Percentiles rank a stretch among this genome's conserved stretches.
Evolutionary conservation across 2,113 vertebrate species (phyloP).

Genomic region (Vicugna pacos): DNA sequence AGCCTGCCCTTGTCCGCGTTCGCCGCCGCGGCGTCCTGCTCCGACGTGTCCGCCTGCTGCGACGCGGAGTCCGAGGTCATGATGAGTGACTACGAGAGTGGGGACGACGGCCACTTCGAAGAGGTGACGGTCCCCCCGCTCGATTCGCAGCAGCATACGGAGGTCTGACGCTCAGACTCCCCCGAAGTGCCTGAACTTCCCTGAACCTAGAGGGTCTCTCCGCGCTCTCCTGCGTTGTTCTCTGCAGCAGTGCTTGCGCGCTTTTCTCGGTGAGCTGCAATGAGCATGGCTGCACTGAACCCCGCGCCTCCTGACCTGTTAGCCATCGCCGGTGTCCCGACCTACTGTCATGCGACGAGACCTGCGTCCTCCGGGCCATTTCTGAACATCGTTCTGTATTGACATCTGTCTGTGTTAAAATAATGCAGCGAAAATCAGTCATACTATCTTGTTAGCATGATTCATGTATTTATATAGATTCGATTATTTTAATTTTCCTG

Average conservation of each 20-base stretch:
- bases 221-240: conserved; percentile 65
- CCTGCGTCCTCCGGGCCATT: conserved; percentile 84
- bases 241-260: conserved; percentile 62
- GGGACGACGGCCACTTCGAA: conserved; percentile 93
- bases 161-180: conserved; percentile 94
- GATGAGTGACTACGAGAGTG: conserved; percentile 98
- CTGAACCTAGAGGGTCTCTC: conserved; percentile 77
- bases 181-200: conserved; percentile 97
- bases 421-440: conserved; percentile 67
- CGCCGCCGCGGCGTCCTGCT: conserved; percentile 96
- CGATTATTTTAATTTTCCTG: conserved; percentile 88
- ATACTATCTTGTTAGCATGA: conserved; percentile 88
- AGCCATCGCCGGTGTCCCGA: conserved; percentile 82
- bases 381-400: conserved; percentile 80
- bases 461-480: conserved; percentile 95
- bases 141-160: conserved; percentile 96
- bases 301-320: conserved; percentile 77
- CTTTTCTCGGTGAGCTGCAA: conserved; percentile 81
- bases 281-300: conserved; percentile 84
- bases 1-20: conserved; percentile 95
- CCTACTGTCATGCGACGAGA: conserved; percentile 72
- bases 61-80: conserved; percentile 95
- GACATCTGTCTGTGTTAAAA: conserved; percentile 82
- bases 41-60: conserved; percentile 97
- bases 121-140: conserved; percentile 92